Evolutionary conservation across 2,797 vertebrate species (phyloP).

Genomic region (Sardinella longiceps): DNA sequence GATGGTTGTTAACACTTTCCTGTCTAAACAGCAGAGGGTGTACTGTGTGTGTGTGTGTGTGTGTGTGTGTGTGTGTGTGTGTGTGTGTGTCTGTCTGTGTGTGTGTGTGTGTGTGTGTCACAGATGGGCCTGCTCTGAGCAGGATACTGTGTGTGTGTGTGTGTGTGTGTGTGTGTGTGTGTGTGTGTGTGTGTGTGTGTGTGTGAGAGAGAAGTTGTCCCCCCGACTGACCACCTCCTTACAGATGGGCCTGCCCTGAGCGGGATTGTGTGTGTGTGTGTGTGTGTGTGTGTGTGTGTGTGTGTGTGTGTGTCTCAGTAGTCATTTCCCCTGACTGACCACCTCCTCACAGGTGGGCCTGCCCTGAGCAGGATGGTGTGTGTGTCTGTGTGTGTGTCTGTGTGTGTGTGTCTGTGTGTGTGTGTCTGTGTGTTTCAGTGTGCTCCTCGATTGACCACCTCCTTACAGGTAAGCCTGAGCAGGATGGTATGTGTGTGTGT

Average conservation of each 20-base stretch:
- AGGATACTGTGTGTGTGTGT: too few species aligned
- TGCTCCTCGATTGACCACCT: slow-evolving; percentile 98
- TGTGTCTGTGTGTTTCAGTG: slow-evolving; percentile 75
- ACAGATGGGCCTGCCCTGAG: too few species aligned
- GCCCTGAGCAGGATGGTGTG: neutral
- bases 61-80: neutral
- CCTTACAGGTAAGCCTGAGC: slow-evolving; percentile 53
- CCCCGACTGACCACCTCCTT: too few species aligned
- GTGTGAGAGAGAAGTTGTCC: too few species aligned
- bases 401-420: neutral
- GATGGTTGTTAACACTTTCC: neutral
- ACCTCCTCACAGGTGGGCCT: neutral
- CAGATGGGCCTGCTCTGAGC: too few species aligned
- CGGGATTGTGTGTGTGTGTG: too few species aligned
- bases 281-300: too few species aligned
- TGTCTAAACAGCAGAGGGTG: neutral
- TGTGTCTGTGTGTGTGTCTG: neutral
- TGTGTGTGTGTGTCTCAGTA: too few species aligned
- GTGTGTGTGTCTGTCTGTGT: neutral
- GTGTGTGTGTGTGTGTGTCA: neutral
- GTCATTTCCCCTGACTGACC: too few species aligned
- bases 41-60: neutral
- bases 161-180: too few species aligned
- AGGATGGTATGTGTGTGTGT: neutral
- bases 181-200: too few species aligned